Evolutionary conservation across 2,797 vertebrate genomes (phyloP), one percentile per base, ranked within the genome.

Genomic region (Fratercula arctica): DNA sequence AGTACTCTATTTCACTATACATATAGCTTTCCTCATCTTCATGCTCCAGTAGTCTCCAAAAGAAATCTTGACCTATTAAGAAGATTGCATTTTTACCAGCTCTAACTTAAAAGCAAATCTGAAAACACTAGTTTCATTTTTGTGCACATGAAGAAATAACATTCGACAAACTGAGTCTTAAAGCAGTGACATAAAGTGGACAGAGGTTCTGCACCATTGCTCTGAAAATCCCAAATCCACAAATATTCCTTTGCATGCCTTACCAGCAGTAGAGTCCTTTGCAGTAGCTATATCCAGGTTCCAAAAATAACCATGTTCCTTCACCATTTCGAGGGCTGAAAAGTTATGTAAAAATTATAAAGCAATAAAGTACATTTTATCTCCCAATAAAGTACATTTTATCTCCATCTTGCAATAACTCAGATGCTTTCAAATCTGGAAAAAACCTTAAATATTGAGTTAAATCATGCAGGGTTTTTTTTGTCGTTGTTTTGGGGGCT

Each of bases 211-310:
- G 64, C 25, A 51, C n/a, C 33, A 31, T 46, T 37, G 59, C 28
- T 85, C 75, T 64, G 63, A 60, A 72, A 82, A 76, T 17, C 53
- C 11, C 3, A 63, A 56, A 54, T 31, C 41, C 21, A 60, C 57
- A 60, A 69, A 46, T 25, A 66, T 11, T 48, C 48, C 43, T 80
- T 51, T 33, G 15, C 26, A 17, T 11, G 23, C 41, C 97, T 96
- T 68, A 98, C 97, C 98, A 84, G 48, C 48, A 41, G 16, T 0
- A n/a, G 10, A 98, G 83, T 51, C 98, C 98, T 92, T 96, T 96
- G 92, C 98, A 98, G 93, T 93, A 98, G 77, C 97, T 98, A 95
- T 92, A 98, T 3, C 95, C 98, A 18, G 98, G 95, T 78, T 98
- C 96, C 89, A 96, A 85, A 41, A 92, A 48, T 14, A 79, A 85